phyloP scores from a whole-genome alignment of 2,113 vertebrate genomes.

The Falco punctatus region DNA sequence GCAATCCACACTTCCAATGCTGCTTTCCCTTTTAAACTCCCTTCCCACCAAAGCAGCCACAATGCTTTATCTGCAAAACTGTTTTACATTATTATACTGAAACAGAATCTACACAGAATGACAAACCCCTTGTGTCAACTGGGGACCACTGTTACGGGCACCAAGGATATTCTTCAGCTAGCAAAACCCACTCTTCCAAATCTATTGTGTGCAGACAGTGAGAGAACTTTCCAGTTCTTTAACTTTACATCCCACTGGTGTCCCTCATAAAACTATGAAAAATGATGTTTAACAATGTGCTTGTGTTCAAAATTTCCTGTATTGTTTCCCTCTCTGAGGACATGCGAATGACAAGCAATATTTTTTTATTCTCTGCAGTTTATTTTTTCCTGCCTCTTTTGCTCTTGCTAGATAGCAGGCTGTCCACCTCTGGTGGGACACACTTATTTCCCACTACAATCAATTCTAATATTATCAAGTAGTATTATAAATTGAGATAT shows the following conservation, averaged over 20 bases:
- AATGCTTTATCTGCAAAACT: neutral
- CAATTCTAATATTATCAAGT: neutral
- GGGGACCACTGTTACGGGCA: neutral
- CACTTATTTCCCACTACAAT: neutral
- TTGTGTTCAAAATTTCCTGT: neutral
- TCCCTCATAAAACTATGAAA: conserved; percentile 2
- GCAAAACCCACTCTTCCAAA: neutral
- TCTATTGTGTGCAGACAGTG: neutral
- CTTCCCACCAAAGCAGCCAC: neutral
- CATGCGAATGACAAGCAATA: neutral
- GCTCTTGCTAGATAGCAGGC: neutral
- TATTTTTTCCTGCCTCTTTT: conserved; percentile 1
- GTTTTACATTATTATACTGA: neutral
- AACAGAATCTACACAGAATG: neutral
- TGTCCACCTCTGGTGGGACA: neutral
- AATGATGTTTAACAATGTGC: neutral
- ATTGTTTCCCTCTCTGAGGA: neutral
- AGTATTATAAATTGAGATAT: neutral
- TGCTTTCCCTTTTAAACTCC: neutral
- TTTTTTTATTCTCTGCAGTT: neutral
- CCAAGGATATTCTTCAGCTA: neutral
- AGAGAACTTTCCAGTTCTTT: neutral
- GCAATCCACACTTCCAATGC: neutral
- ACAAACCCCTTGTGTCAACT: neutral
- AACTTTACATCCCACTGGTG: neutral